Evolutionary conservation across 2,113 vertebrate genomes (phyloP).

Genomic region (Oryzias celebensis): DNA sequence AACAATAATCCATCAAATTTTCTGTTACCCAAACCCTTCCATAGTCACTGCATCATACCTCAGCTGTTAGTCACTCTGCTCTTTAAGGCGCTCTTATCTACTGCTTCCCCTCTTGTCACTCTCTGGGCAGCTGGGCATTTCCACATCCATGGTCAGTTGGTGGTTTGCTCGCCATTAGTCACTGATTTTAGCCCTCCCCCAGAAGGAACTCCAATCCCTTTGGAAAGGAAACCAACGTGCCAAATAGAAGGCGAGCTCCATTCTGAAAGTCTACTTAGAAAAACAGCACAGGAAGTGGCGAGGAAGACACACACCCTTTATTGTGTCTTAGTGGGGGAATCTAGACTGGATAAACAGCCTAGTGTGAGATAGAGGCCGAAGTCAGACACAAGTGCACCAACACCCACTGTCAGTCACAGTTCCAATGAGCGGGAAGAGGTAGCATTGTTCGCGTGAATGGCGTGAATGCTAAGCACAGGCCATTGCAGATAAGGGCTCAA

Average conservation of each 20-base stretch:
- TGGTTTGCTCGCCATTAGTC: conserved; percentile 46
- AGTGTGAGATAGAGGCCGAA: conserved; percentile 72
- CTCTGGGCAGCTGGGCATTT: conserved; percentile 42
- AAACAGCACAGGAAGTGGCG: conserved; percentile 76
- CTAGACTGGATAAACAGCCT: conserved; percentile 79
- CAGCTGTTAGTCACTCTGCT: conserved; percentile 53
- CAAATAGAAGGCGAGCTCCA: conserved; percentile 67
- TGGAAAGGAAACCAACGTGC: conserved; percentile 71
- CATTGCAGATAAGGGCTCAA: conserved; percentile 77
- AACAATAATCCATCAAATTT: conserved; percentile 13
- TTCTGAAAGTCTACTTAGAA: conserved; percentile 76
- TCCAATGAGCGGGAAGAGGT: conserved; percentile 73
- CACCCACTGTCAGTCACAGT: conserved; percentile 79
- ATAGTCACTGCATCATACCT: conserved; percentile 43
- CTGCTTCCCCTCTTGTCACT: conserved; percentile 37
- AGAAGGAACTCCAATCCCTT: conserved; percentile 47
- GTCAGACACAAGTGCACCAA: conserved; percentile 78
- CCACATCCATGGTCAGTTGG: conserved; percentile 37
- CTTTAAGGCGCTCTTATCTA: conserved; percentile 64
- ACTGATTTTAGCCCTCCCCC: conserved; percentile 38
- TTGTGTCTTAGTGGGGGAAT: conserved; percentile 74
- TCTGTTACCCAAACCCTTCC: conserved; percentile 10
- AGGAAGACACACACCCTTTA: conserved; percentile 78
- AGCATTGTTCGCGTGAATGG: conserved; percentile 79
- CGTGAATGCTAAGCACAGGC: conserved; percentile 79